These are phyloP conservation scores for Caenorhabditis tropicalis DNA, from an alignment of 1,140 invertebrate genomes.

Conservation along the genomic window DNA sequence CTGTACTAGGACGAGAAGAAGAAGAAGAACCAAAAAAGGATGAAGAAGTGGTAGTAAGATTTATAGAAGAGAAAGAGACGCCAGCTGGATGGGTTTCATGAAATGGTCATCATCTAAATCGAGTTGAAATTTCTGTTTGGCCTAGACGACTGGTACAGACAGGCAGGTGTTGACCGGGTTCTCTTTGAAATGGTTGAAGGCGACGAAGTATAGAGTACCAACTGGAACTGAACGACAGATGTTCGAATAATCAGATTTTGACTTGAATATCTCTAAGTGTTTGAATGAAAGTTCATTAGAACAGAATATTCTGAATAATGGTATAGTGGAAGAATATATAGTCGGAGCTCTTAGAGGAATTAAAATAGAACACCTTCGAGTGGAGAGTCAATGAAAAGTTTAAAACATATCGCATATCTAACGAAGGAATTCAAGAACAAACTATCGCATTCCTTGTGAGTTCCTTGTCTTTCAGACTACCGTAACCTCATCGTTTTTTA, in stretches of 20 bases:
- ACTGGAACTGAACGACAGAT: not conserved
- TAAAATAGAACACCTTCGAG: no score
- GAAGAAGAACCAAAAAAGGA: not conserved
- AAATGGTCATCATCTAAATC: slow-evolving; percentile 11
- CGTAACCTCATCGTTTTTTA: no score
- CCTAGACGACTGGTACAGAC: slow-evolving; percentile 40
- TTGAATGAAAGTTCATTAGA: no score
- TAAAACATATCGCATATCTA: no score
- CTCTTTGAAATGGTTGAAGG: not conserved
- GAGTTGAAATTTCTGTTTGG: slow-evolving; percentile 6
- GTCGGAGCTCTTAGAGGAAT: no score
- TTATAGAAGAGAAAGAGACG: not conserved
- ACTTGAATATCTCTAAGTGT: not conserved
- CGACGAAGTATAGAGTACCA: not conserved
- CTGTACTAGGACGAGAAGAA: not conserved
- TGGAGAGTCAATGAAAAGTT: no score
- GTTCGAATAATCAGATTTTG: not conserved
- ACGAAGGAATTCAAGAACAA: no score
- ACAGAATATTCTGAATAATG: no score
- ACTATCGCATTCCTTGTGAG: no score
- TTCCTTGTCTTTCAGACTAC: no score
- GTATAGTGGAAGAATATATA: no score
- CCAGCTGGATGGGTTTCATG: not conserved
- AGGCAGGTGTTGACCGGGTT: slow-evolving; percentile 1
- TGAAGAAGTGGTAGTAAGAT: not conserved